Conservation (phyloP, 2,113 vertebrate genomes). For the Perognathus longimembris region DNA sequence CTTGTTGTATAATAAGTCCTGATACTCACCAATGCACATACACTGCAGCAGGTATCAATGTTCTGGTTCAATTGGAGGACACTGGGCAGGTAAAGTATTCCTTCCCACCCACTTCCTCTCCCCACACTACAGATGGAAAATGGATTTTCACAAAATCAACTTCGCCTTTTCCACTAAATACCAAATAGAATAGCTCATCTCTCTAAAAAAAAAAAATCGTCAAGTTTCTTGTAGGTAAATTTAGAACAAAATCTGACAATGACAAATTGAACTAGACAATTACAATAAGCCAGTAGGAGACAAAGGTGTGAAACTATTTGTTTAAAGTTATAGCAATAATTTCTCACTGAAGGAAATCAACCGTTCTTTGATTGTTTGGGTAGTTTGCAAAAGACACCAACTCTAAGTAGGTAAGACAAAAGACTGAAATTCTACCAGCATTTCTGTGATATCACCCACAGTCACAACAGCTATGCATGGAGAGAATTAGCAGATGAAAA, state of each 20-base stretch:
- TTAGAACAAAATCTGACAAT: conserved; percentile 19
- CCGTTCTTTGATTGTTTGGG: conserved; percentile 39
- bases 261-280: conserved; percentile 24
- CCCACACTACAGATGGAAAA: conserved; percentile 4
- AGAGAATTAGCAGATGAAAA: conserved; percentile 75
- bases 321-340: conserved; percentile 42
- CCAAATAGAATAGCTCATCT: conserved; percentile 40
- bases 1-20: background rate
- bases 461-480: conserved; percentile 45
- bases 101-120: background rate
- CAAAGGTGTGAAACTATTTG: conserved; percentile 34
- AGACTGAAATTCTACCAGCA: conserved; percentile 58
- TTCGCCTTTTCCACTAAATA: conserved; percentile 8
- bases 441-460: conserved; percentile 69
- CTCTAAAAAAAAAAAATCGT: conserved; percentile 6
- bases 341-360: conserved; percentile 52
- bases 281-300: conserved; percentile 46
- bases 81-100: background rate
- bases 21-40: background rate
- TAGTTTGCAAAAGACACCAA: conserved; percentile 54
- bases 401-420: conserved; percentile 68
- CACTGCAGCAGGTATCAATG: background rate
- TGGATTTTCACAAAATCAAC: background rate
- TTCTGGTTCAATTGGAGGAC: conserved; percentile 5
- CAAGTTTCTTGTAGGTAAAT: conserved; percentile 55